Evolutionary conservation across 2,888 invertebrate genomes (phyloP), one percentile per base, ranked within the genome.

Genomic region (Epinotia ramella): DNA sequence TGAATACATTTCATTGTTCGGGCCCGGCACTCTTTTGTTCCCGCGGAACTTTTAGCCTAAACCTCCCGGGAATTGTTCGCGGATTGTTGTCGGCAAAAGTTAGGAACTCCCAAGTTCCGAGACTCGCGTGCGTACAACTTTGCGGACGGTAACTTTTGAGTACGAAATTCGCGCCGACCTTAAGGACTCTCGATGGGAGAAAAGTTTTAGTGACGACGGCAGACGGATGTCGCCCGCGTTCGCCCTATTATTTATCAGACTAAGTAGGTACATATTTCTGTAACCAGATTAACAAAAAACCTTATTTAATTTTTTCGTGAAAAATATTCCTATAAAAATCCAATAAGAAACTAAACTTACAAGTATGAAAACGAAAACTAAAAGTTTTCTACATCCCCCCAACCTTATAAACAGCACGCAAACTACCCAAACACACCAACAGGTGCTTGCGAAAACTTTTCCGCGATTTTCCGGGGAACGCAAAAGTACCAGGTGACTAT

Each of bases 91-190:
- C 83, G 80, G 81, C 84, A 81, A 87, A 91, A 91, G 90, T 92
- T 91, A 67, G 81, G 80, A 88, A 87, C 85, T 85, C 82, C 82
- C 87, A 92, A 92, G 86, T 91, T 89, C 78, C 78, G 81, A 80
- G 84, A 84, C 84, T 83, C 81, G 86, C 86, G 88, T 89, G 89
- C 90, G 91, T 88, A 87, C 80, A 92, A 92, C 88, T 91, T 91
- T 79, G 83, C 81, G 82, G 84, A 84, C 83, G 81, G 80, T 82
- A 92, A 93, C 89, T 93, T 92, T 91, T 87, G 89, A 88, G 91
- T 89, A 87, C 83, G 83, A 92, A 93, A 88, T 92, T 91, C 84
- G 85, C 84, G 82, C 82, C 88, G 85, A 87, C 88, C 87, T 88
- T 84, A 86, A 88, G 87, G 88, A 90, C 87, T 88, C 87, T 82